phyloP scores from a whole-genome alignment of 2,113 vertebrate species.

The Phainopepla nitens region DNA sequence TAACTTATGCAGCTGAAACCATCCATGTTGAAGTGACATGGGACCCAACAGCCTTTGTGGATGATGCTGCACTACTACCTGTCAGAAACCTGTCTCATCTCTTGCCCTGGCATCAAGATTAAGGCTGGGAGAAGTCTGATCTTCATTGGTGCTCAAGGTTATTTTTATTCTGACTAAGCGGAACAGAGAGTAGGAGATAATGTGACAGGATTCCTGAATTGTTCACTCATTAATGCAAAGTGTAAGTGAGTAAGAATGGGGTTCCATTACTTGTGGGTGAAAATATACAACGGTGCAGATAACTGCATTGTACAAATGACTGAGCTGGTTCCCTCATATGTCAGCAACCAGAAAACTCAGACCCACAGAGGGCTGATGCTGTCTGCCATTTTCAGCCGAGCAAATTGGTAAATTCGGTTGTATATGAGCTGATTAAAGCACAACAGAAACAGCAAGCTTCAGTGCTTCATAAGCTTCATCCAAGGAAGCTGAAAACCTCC shows the following conservation, averaged over 20 bases:
- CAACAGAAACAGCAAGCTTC: background rate
- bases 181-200: background rate
- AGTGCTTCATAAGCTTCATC: background rate
- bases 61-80: background rate
- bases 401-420: background rate
- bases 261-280: background rate
- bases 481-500: background rate
- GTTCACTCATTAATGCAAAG: background rate
- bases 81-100: background rate
- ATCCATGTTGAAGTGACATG: background rate
- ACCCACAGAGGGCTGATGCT: background rate
- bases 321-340: background rate
- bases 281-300: background rate
- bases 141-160: background rate
- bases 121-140: background rate
- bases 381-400: background rate
- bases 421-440: background rate
- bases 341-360: background rate
- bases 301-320: background rate
- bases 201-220: background rate
- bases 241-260: background rate
- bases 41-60: background rate
- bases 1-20: background rate
- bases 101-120: background rate
- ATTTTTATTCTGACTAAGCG: conserved; percentile 1